phyloP scores from a whole-genome alignment of 1,140 invertebrate genomes.

The Popillia japonica region DNA sequence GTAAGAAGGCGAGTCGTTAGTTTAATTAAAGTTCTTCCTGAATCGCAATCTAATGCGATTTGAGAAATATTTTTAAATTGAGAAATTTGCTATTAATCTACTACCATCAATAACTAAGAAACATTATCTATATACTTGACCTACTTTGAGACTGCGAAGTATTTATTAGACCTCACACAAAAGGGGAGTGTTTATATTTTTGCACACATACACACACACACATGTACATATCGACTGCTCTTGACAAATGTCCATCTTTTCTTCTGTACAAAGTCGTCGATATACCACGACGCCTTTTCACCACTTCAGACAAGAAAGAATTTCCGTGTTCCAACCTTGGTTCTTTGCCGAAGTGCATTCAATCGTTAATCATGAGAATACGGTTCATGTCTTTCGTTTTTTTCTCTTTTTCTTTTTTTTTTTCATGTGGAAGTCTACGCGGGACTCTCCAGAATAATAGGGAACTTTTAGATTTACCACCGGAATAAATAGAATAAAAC shows the following conservation, averaged over 20 bases:
- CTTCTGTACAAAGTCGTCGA: slow-evolving; percentile 52
- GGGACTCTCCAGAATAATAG: slow-evolving; percentile 38
- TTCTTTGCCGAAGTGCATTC: slow-evolving; percentile 57
- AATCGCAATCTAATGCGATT: too few species aligned
- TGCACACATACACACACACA: background rate
- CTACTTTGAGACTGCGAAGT: too few species aligned
- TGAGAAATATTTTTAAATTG: too few species aligned
- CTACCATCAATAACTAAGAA: too few species aligned
- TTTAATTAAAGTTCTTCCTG: background rate
- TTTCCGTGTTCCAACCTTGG: slow-evolving; percentile 56
- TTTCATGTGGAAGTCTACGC: background rate
- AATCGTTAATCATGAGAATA: slow-evolving; percentile 59
- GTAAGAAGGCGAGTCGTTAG: background rate
- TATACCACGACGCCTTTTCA: slow-evolving; percentile 54
- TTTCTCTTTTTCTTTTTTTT: too few species aligned
- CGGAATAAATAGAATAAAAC: slow-evolving; percentile 38
- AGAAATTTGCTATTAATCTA: too few species aligned
- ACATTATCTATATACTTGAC: too few species aligned
- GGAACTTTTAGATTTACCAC: slow-evolving; percentile 38
- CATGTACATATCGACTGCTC: slow-evolving; percentile 53
- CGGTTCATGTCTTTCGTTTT: slow-evolving; percentile 48
- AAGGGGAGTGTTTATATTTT: too few species aligned
- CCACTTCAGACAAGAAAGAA: slow-evolving; percentile 55
- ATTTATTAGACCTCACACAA: too few species aligned
- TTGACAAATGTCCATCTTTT: slow-evolving; percentile 56